Percentiles rank a stretch among this genome's conserved stretches.
Evolutionary conservation across 2,797 vertebrate species (phyloP).

Genomic region (Argyrosomus regius): DNA sequence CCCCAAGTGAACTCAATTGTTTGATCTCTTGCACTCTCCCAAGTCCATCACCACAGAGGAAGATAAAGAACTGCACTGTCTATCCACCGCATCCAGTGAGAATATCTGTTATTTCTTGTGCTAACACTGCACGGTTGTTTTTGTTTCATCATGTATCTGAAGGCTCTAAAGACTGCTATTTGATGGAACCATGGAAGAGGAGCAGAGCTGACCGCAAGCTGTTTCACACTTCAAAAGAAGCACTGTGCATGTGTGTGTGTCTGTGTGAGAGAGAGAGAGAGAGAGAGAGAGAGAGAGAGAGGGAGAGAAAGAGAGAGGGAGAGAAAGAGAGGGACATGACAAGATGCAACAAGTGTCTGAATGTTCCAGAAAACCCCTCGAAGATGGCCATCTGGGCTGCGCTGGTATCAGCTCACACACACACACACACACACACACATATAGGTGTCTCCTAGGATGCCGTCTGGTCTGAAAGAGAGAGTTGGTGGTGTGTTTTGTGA

Average conservation of each 20-base stretch:
- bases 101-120: constrained; percentile 36
- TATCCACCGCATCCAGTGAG: constrained; percentile 20
- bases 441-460: constrained; percentile 67
- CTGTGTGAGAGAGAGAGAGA: constrained; percentile 38
- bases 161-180: constrained; percentile 66
- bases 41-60: constrained; percentile 25
- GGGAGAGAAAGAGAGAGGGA: constrained; percentile 33
- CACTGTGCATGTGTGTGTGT: constrained; percentile 36
- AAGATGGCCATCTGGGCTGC: constrained; percentile 80
- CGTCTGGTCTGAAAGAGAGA: constrained; percentile 69
- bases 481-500: constrained; percentile 58
- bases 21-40: constrained; percentile 43
- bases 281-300: constrained; percentile 39
- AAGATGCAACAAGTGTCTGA: constrained; percentile 82
- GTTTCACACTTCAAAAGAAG: constrained; percentile 82
- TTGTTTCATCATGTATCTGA: constrained; percentile 74
- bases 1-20: constrained; percentile 19
- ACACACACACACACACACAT: constrained; percentile 35
- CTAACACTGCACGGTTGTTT: constrained; percentile 50
- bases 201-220: constrained; percentile 80
- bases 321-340: constrained; percentile 67
- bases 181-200: constrained; percentile 67
- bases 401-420: constrained; percentile 62
- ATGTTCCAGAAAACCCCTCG: constrained; percentile 82
- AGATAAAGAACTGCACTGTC: constrained; percentile 16